A percentile compares a stretch with the other conserved stretches of the same genome.
These are phyloP conservation scores for Brachyrhaphis roseni DNA, from an alignment of 2,797 vertebrate species.

Conservation along the genomic window DNA sequence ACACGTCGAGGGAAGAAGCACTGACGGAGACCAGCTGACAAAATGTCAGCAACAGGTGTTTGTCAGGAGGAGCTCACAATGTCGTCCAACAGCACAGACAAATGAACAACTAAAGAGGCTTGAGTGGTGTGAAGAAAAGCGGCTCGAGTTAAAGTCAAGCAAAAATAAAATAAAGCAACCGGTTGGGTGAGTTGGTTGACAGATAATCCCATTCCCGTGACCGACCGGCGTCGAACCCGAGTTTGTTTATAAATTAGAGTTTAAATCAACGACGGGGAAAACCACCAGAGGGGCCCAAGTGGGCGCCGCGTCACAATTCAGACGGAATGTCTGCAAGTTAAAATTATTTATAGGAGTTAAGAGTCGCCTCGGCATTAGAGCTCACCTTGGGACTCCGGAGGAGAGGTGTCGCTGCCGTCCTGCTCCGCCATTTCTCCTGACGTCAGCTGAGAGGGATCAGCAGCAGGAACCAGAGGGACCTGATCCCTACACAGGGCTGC, in stretches of 20 bases:
- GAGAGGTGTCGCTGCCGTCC: constrained; percentile 80
- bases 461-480: constrained; percentile 49
- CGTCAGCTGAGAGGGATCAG: constrained; percentile 81
- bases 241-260: constrained; percentile 20
- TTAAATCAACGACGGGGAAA: not conserved
- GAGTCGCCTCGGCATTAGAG: constrained; percentile 31
- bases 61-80: not conserved
- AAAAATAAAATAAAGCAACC: constrained; percentile 27
- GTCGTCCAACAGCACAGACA: not conserved
- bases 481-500: constrained; percentile 29
- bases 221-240: constrained; percentile 45
- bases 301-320: fast-evolving
- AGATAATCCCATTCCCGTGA: constrained; percentile 80
- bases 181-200: constrained; percentile 54
- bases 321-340: fast-evolving
- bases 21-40: constrained; percentile 15
- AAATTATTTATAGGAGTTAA: constrained; percentile 23
- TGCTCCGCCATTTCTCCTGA: constrained; percentile 86
- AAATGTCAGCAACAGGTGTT: constrained; percentile 74
- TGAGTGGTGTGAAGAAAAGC: not conserved
- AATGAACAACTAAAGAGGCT: not conserved
- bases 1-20: constrained; percentile 18
- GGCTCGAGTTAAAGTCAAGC: constrained; percentile 18
- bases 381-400: constrained; percentile 83
- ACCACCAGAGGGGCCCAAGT: fast-evolving